Conservation (phyloP, 1,140 invertebrate genomes). For the Adelges cooleyi region DNA sequence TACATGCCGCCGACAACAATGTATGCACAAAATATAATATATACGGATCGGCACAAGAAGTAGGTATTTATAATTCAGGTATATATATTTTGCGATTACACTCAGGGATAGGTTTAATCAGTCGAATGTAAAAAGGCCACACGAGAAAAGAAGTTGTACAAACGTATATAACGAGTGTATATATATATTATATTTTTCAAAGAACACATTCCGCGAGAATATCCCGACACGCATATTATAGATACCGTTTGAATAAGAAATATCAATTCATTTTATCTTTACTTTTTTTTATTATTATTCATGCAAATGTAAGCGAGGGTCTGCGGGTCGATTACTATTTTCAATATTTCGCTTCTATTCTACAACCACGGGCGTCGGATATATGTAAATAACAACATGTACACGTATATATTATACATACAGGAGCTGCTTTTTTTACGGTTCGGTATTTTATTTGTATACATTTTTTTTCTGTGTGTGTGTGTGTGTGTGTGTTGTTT, state of each 20-base stretch:
- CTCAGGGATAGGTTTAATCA: no score
- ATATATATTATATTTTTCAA: no score
- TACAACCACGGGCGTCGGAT: no score
- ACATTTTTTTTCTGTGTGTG: background rate
- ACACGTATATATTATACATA: background rate
- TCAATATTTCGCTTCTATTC: slow-evolving; percentile 3
- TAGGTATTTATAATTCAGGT: no score
- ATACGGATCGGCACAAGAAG: no score
- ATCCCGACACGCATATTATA: background rate
- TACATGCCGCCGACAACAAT: no score
- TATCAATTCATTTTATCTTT: slow-evolving; percentile 20
- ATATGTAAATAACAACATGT: slow-evolving; percentile 8
- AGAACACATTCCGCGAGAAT: no score
- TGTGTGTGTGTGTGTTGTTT: background rate
- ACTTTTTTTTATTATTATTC: slow-evolving; percentile 15
- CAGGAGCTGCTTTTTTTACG: background rate
- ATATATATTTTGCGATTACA: no score
- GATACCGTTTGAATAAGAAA: slow-evolving; percentile 13
- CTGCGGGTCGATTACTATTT: slow-evolving; percentile 19
- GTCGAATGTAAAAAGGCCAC: no score
- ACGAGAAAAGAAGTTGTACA: no score
- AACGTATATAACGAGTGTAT: no score
- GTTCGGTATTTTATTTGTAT: background rate
- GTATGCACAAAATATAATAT: no score
- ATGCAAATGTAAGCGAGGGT: slow-evolving; percentile 9